These are phyloP conservation scores for Xiphorhynchus erythropygius DNA, from an alignment of 2,797 vertebrate species.

Conservation along the genomic window DNA sequence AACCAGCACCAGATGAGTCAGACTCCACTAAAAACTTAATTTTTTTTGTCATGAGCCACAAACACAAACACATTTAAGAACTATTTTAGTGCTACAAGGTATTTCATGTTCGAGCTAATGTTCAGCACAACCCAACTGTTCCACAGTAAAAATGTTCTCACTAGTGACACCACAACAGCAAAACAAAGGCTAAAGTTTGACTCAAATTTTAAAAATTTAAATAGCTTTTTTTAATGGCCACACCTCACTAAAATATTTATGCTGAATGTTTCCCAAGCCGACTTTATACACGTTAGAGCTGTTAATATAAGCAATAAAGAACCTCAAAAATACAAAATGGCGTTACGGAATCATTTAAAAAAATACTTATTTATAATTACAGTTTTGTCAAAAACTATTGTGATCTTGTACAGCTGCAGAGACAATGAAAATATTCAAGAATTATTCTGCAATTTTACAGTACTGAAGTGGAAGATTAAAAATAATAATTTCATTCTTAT, in stretches of 20 bases:
- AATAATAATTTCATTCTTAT: not conserved
- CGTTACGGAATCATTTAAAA: slow-evolving; percentile 13
- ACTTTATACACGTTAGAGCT: not conserved
- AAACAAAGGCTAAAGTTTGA: not conserved
- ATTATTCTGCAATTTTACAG: slow-evolving; percentile 43
- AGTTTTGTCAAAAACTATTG: slow-evolving; percentile 47
- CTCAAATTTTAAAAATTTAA: not conserved
- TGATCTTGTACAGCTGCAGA: slow-evolving; percentile 19
- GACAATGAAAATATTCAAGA: slow-evolving; percentile 46
- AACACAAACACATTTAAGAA: not conserved
- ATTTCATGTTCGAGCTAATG: not conserved
- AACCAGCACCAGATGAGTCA: not conserved
- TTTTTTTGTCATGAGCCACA: not conserved
- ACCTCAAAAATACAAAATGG: slow-evolving; percentile 26
- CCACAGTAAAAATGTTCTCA: not conserved
- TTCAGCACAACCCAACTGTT: not conserved
- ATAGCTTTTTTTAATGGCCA: not conserved
- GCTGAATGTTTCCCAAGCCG: not conserved
- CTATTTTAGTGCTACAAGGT: not conserved
- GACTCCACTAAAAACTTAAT: not conserved
- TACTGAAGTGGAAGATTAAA: slow-evolving; percentile 38
- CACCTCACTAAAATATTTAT: not conserved
- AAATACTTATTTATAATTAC: slow-evolving; percentile 41
- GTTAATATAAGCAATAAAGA: not conserved
- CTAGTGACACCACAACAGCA: not conserved